Evolutionary conservation across 2,888 invertebrate species (phyloP), one percentile per base, ranked within the genome.

Genomic region (Aricia artaxerxes): DNA sequence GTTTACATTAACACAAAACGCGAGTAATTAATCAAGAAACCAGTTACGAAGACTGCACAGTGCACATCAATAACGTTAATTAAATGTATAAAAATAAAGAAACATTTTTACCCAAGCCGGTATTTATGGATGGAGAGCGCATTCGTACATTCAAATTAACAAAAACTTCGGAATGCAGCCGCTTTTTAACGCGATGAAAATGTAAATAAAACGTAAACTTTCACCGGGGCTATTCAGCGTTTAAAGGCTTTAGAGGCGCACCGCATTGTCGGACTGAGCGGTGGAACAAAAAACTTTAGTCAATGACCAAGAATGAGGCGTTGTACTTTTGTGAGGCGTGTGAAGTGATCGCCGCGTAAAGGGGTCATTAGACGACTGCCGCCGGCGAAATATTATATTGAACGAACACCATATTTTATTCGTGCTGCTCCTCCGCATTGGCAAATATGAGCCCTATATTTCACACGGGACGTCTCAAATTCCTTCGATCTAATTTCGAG

Each of bases 321-420:
- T 76, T 53, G 76, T 76, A 76, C 76, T 57, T 75, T 76, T 53
- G 76, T 76, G 35, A 53, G 44, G 35, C 76, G 57, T 57, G 76
- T n/a, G 75, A 75, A 76, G 76, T 57, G 53, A 76, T 57, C 16
- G 57, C 31, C 57, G 76, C 69, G 69, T 69, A 69, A 69, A 69
- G 4, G 35, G 35, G 69, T 13, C 13, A 69, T 69, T 69, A 69
- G 35, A 69, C 24, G 64, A 64, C 64, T 24, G 31, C 64, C 64
- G 64, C 69, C 69, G 13, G 69, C 69, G 4, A 69, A 69, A 69
- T 69, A 69, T 35, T 35, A 24, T 24, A 24, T 69, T 69, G 38
- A 69, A 69, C 35, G 35, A 38, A 38, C 16, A 13, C 1, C 16
- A 69, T 24, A 24, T 24, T 69, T 35, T 13, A 69, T 4, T 11